Evolutionary conservation across 1,140 invertebrate species (phyloP).

Genomic region (Danaus melanippus): DNA sequence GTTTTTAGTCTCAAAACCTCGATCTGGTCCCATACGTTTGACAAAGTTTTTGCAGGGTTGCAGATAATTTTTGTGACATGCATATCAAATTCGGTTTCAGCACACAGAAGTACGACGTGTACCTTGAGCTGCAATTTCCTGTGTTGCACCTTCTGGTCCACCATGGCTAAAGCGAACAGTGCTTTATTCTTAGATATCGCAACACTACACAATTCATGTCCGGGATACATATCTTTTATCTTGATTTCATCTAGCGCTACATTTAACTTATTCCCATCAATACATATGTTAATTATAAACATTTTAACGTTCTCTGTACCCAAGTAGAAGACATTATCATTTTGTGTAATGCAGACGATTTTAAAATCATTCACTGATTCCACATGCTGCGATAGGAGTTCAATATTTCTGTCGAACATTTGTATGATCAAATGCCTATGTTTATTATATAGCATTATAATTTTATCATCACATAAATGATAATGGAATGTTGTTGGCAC

Average conservation of each 20-base stretch:
- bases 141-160: conserved; percentile 33
- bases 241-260: conserved; percentile 23
- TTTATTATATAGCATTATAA: conserved; percentile 44
- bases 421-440: conserved; percentile 48
- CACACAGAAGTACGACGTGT: conserved; percentile 30
- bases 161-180: conserved; percentile 28
- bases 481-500: conserved; percentile 30
- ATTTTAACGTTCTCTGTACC: conserved; percentile 42
- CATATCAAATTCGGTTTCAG: conserved; percentile 19
- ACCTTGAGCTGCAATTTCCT: conserved; percentile 39
- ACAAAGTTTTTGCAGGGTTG: conserved; percentile 44
- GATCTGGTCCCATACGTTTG: conserved; percentile 46
- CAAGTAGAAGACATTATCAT: conserved; percentile 28
- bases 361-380: conserved; percentile 47
- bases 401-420: conserved; percentile 37
- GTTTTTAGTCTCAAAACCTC: conserved; percentile 42
- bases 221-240: conserved; percentile 34
- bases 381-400: conserved; percentile 32
- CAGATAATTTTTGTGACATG: conserved; percentile 30
- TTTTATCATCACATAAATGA: conserved; percentile 24
- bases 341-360: conserved; percentile 34
- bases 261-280: conserved; percentile 20
- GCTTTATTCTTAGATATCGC: conserved; percentile 34
- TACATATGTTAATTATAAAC: conserved; percentile 33
- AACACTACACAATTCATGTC: conserved; percentile 35